A percentile compares a stretch with the other conserved stretches of the same genome.
phyloP scores from a whole-genome alignment of 2,888 invertebrate species.

The Eristalis pertinax region DNA sequence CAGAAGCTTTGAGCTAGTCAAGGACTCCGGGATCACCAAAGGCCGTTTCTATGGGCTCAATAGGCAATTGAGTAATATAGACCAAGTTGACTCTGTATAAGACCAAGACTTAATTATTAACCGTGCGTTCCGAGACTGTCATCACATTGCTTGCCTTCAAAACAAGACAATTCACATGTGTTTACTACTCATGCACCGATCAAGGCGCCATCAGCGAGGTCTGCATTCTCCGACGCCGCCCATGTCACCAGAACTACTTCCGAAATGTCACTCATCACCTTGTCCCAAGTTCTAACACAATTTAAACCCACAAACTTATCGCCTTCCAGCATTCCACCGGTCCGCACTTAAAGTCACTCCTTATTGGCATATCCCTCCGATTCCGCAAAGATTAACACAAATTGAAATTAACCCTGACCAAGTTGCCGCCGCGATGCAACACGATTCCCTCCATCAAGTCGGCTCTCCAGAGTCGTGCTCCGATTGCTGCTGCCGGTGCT shows the following conservation, averaged over 20 bases:
- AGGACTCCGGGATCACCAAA: no score
- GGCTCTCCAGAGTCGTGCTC: background rate
- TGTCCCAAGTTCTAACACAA: background rate
- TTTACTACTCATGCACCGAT: no score
- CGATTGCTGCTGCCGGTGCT: background rate
- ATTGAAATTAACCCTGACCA: background rate
- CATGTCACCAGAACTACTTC: background rate
- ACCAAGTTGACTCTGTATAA: no score
- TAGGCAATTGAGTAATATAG: no score
- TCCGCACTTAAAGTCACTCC: background rate
- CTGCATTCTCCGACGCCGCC: no score
- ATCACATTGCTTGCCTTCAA: no score
- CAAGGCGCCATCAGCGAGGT: no score
- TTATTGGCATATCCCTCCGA: background rate
- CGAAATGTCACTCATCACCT: background rate
- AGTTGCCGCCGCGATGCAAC: background rate
- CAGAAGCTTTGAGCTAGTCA: no score
- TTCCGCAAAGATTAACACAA: background rate
- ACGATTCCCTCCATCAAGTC: constrained; percentile 12
- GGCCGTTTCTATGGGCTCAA: no score
- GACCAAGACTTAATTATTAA: no score
- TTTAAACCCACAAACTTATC: background rate
- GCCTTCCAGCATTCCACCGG: background rate
- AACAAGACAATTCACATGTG: no score
- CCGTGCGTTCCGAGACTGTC: no score